These are phyloP conservation scores for Cercopithecus mitis DNA, from an alignment of 2,797 vertebrate species.

Conservation along the genomic window DNA sequence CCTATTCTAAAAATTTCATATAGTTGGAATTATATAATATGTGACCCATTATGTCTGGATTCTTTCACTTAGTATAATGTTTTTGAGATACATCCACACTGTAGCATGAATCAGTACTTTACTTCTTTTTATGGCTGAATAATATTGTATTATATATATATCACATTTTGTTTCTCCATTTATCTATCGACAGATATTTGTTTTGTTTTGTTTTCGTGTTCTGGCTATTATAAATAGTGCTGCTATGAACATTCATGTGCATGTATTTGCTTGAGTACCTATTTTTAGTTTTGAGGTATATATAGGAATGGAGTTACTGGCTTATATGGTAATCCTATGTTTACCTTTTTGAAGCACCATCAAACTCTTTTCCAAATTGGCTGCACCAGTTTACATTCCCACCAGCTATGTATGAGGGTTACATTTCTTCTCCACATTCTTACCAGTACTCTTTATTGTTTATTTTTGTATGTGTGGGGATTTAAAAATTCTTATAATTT, in stretches of 20 bases:
- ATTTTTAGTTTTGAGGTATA: not conserved
- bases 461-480: not conserved
- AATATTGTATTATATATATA: not conserved
- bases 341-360: not conserved
- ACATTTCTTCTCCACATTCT: not conserved
- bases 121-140: not conserved
- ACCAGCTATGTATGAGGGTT: not conserved
- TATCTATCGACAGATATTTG: not conserved
- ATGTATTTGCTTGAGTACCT: not conserved
- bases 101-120: not conserved
- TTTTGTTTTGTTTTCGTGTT: not conserved
- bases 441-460: not conserved
- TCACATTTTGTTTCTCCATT: not conserved
- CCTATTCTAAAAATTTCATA: not conserved
- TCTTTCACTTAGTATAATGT: not conserved
- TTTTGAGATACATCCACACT: not conserved
- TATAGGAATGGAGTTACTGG: not conserved
- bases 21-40: not conserved
- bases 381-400: not conserved
- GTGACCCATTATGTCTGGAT: not conserved
- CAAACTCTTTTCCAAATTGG: not conserved
- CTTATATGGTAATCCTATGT: not conserved
- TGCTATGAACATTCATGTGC: not conserved
- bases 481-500: not conserved
- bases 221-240: not conserved